phyloP scores from a whole-genome alignment of 2,797 vertebrate species.

The Mionectes olivaceus region DNA sequence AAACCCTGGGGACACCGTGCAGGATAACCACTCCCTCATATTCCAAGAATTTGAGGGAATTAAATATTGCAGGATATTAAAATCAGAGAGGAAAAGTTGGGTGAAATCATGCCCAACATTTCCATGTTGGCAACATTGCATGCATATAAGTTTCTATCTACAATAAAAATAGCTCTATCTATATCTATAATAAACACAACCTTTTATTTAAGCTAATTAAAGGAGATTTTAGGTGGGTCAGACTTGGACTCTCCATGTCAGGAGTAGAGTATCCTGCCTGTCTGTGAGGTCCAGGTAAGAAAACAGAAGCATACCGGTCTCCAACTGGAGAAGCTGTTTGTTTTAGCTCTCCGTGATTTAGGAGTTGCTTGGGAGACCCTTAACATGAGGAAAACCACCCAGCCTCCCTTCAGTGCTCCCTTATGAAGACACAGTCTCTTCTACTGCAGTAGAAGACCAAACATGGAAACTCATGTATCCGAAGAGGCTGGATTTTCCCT shows the following conservation, averaged over 20 bases:
- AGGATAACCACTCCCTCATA: neutral
- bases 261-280: neutral
- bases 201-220: neutral
- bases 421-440: neutral
- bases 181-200: neutral
- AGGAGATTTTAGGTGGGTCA: neutral
- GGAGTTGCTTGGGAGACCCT: neutral
- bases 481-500: neutral
- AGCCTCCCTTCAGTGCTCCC: rapidly evolving
- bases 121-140: neutral
- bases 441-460: neutral
- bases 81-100: neutral
- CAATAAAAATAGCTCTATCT: neutral
- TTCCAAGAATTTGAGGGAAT: neutral
- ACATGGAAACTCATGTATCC: neutral
- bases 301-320: rapidly evolving
- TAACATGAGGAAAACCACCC: neutral
- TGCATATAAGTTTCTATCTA: neutral
- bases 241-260: neutral
- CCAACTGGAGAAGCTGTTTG: neutral
- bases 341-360: neutral
- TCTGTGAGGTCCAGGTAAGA: neutral
- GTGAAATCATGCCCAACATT: neutral
- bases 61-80: neutral
- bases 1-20: neutral